A percentile compares a stretch with the other conserved stretches of the same genome.
Conservation (phyloP, 2,113 vertebrate species). For the Corythaeola cristata region DNA sequence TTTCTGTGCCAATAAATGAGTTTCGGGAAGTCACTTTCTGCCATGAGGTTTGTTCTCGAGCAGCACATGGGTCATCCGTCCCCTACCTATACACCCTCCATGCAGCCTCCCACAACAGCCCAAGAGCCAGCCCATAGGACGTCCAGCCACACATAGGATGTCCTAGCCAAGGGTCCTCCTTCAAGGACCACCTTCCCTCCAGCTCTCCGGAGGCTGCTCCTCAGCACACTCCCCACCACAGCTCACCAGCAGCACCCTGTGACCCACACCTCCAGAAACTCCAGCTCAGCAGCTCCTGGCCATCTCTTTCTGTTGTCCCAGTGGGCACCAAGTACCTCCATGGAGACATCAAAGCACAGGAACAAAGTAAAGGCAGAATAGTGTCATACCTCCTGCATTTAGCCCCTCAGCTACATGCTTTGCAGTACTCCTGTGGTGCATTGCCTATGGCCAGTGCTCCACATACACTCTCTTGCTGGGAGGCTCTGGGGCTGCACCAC, state of each 20-base stretch:
- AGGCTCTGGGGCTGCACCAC: neutral
- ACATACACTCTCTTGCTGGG: rapidly evolving
- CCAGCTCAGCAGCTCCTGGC: neutral
- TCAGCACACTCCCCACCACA: neutral
- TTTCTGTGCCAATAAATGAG: neutral
- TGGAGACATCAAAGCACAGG: neutral
- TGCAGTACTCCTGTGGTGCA: rapidly evolving
- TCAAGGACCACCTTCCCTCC: neutral
- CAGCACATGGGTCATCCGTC: neutral
- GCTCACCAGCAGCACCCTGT: neutral
- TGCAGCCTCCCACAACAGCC: neutral
- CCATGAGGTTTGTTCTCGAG: rapidly evolving
- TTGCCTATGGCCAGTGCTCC: neutral
- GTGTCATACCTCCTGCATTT: neutral
- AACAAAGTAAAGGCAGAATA: neutral
- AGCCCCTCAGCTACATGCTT: neutral
- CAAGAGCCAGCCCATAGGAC: neutral
- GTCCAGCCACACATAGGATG: neutral
- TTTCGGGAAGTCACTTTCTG: neutral
- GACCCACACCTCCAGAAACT: neutral
- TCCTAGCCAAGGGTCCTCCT: neutral
- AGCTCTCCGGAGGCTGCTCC: neutral
- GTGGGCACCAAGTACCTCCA: neutral
- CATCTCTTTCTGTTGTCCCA: rapidly evolving
- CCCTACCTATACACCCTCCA: neutral